A percentile compares a stretch with the other conserved stretches of the same genome.
Conservation (phyloP, 37 sponge, comb jelly and placozoan genomes). For the Axinella damicornis region DNA sequence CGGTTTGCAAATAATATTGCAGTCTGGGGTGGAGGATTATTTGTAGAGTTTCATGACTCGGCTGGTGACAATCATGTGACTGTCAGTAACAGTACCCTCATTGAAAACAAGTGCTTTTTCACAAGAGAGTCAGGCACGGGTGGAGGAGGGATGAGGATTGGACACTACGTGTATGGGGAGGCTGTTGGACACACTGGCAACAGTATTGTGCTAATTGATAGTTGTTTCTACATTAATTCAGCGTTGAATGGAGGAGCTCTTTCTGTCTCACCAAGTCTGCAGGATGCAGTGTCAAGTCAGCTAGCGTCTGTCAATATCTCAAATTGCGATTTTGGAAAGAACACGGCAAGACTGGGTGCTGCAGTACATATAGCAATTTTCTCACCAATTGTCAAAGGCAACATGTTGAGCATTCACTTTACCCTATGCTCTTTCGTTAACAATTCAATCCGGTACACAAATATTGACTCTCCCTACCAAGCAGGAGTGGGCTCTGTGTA, state of each 20-base stretch:
- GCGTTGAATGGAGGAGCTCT: constrained; percentile 56
- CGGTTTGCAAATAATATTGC: constrained; percentile 46
- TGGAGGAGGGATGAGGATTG: constrained; percentile 57
- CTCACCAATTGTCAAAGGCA: not conserved
- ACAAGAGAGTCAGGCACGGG: constrained; percentile 5
- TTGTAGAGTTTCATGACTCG: constrained; percentile 60
- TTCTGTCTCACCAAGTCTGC: constrained; percentile 5
- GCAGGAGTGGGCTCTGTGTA: constrained; percentile 56
- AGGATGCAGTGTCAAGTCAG: not conserved
- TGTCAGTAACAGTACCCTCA: not conserved
- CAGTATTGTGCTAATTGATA: not conserved
- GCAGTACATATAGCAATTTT: constrained; percentile 17
- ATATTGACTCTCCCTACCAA: not conserved
- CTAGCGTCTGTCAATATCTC: not conserved
- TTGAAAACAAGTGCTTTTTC: constrained; percentile 6
- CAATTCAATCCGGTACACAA: not conserved
- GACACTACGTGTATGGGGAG: constrained; percentile 10
- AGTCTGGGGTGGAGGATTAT: constrained; percentile 66
- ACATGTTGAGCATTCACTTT: not conserved
- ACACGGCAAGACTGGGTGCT: constrained; percentile 34
- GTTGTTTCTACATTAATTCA: not conserved
- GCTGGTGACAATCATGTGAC: constrained; percentile 12
- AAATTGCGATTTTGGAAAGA: constrained; percentile 13
- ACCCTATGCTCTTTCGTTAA: not conserved
- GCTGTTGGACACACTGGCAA: not conserved